Evolutionary conservation across 2,797 vertebrate species (phyloP), one percentile per base, ranked within the genome.

Genomic region (Diplodus sargus): DNA sequence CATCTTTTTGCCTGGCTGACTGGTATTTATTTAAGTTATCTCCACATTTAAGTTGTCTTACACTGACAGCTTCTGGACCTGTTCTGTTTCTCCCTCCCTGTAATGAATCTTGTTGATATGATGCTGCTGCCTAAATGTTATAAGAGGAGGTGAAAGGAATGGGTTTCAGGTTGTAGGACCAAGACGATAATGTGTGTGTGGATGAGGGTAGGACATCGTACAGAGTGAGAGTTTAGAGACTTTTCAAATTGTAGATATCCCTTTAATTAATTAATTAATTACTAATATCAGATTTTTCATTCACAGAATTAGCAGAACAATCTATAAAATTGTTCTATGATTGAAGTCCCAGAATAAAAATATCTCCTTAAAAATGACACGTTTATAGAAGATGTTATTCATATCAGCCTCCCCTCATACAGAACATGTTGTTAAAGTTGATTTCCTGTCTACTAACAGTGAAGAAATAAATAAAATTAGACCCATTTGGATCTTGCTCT

Each of bases 41-140:
- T 2, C 10, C 11, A 52, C 7, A 30, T 22, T n/a, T 8, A 12
- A 20, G 10, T 65, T 48, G 45, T 42, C 34, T 16, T 20, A 61
- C 20, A 9, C 17, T 43, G 42, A 62, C n/a, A 22, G 7, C 34
- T 76, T 67, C 43, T 43, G 43, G 52, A 39, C 10, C 25, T 30
- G 34, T 34, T 34, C 45, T 81, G 51, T 10, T 17, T 84, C 83
- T 72, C 82, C 80, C 2, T 72, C 81, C 81, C 59, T 65, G 42
- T 42, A 20, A 59, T 62, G 73, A 72, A 56, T 77, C 48, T 52
- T 34, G 30, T 67, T 52, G 51, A 53, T 69, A 58, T 70, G 79
- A 61, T 49, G 70, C 17, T 86, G 83, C 81, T 86, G 83, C 81
- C 67, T 79, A 74, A 43, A 82, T 78, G 45, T 68, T 87, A 73